Evolutionary conservation across 2,113 vertebrate genomes (phyloP).

Genomic region (Ageneiosus marmoratus): DNA sequence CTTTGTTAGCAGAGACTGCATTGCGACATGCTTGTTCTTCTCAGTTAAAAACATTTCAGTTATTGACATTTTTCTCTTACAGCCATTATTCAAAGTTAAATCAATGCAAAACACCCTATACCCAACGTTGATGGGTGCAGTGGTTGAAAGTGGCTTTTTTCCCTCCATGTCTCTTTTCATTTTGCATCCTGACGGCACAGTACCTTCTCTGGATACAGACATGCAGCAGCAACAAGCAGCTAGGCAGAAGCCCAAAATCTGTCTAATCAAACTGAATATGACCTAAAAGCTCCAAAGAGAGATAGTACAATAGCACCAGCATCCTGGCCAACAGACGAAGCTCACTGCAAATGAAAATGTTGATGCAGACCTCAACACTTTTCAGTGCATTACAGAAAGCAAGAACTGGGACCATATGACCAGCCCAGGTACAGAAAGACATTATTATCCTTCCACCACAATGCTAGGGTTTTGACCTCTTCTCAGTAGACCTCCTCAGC

Average conservation of each 20-base stretch:
- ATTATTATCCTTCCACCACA: no score
- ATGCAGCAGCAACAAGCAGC: not conserved
- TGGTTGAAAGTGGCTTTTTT: not conserved
- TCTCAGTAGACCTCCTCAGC: no score
- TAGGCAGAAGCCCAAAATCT: not conserved
- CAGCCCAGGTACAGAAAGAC: not conserved
- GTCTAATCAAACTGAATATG: not conserved
- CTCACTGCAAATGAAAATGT: not conserved
- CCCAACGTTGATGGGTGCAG: not conserved
- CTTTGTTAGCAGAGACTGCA: not conserved
- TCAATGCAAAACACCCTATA: not conserved
- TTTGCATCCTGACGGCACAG: not conserved
- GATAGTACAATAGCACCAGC: not conserved
- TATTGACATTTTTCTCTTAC: not conserved
- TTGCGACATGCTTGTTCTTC: not conserved
- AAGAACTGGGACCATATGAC: not conserved
- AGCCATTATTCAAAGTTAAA: not conserved
- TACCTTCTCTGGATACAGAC: not conserved
- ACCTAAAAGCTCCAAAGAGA: not conserved
- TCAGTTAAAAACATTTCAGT: not conserved
- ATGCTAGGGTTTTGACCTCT: no score
- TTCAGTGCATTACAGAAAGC: not conserved
- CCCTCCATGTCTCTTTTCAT: not conserved
- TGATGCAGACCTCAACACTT: not conserved
- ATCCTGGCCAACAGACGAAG: not conserved